Conservation (phyloP, 1,140 invertebrate species). For the Mamestra configurata region DNA sequence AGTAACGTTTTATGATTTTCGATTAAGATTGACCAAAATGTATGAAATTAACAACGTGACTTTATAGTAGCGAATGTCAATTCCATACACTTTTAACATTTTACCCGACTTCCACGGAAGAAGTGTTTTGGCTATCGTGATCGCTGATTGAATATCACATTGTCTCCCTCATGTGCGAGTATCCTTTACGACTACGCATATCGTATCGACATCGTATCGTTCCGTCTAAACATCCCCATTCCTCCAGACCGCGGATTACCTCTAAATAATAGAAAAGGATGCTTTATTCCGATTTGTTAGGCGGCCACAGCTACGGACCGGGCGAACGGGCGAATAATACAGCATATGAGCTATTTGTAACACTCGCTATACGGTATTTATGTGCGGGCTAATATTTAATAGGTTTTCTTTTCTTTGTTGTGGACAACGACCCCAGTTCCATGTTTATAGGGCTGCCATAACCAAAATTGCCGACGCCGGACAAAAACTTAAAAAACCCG, state of each 20-base stretch:
- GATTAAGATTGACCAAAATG: no score
- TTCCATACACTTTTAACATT: no score
- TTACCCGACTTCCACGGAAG: no score
- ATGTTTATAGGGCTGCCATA: no score
- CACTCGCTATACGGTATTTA: slow-evolving; percentile 30
- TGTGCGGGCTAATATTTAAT: slow-evolving; percentile 21
- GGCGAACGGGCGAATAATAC: slow-evolving; percentile 16
- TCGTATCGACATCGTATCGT: slow-evolving; percentile 30
- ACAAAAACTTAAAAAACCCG: no score
- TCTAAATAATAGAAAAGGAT: slow-evolving; percentile 49
- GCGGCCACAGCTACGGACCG: not conserved
- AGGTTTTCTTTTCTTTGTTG: slow-evolving; percentile 13
- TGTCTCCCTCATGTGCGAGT: no score
- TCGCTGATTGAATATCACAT: no score
- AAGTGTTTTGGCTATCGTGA: no score
- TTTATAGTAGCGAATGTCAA: no score
- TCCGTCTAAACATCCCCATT: not conserved
- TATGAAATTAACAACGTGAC: no score
- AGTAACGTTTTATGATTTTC: no score
- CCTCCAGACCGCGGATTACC: slow-evolving; percentile 37
- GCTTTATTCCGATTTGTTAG: slow-evolving; percentile 52
- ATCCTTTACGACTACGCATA: not conserved
- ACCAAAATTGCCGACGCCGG: no score
- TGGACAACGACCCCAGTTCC: not conserved
- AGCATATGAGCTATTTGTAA: slow-evolving; percentile 19